Evolutionary conservation across 2,797 vertebrate species (phyloP).

Genomic region (Oophaga sylvatica): DNA sequence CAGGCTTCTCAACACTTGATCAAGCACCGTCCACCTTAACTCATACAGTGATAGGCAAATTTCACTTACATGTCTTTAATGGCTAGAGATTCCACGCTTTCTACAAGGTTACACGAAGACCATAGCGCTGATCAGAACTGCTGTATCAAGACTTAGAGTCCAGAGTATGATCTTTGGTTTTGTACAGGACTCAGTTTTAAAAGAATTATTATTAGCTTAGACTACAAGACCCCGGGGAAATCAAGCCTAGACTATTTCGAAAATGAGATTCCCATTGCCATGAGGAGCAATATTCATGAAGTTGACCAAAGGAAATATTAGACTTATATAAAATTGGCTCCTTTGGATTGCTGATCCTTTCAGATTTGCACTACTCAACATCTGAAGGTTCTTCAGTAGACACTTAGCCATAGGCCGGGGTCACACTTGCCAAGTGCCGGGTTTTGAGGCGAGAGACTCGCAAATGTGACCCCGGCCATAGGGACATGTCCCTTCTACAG

Average conservation of each 20-base stretch:
- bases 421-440: no score
- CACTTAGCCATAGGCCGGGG: not conserved
- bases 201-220: not conserved
- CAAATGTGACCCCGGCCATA: not conserved
- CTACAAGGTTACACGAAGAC: not conserved
- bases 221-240: not conserved
- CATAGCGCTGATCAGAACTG: not conserved
- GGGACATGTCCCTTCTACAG: not conserved
- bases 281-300: not conserved
- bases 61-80: not conserved
- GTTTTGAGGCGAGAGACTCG: no score
- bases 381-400: not conserved
- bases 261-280: not conserved
- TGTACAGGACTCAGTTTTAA: not conserved
- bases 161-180: constrained; percentile 41
- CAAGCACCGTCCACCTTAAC: not conserved
- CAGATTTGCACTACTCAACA: not conserved
- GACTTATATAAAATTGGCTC: not conserved
- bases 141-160: not conserved
- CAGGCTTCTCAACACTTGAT: not conserved
- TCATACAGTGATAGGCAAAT: not conserved
- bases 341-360: not conserved
- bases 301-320: not conserved
- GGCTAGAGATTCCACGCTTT: no score
- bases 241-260: no score